Evolutionary conservation across 2,888 invertebrate species (phyloP), one percentile per base, ranked within the genome.

Genomic region (Scaptomyza tumidula): DNA sequence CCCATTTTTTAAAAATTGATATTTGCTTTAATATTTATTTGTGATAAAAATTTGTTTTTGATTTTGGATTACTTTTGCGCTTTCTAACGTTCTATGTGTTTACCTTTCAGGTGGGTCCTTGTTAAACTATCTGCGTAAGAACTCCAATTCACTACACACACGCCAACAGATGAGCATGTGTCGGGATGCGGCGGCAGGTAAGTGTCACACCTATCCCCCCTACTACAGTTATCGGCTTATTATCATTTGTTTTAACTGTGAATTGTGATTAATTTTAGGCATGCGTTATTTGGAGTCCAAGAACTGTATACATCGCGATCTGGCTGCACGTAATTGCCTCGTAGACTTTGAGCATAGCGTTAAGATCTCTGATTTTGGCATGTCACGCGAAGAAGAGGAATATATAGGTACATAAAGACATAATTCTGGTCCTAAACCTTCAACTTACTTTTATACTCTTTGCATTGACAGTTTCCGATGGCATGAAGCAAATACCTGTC

Each of bases 401-500:
- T 99, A 99, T 88, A 98, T 97, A 69, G 92, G 92, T 92, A 76
- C 7, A 44, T 61, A 19, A 9, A 13, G 3, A 1, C 14, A 5
- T n/a, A 0, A 0, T 43, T 9, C 9, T 9, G 0, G 4, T 16
- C 24, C 1, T 2, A 1, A 1, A 1, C 14, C 14, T 35, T 0
- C 0, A 33, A 53, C 9, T n/a, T 24, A 29, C 7, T 44, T 31
- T 14, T 4, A 35, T 6, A 16, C 9, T 43, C 4, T 41, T 5
- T 14, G 39, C 11, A 6, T 6, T 39, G 39, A 58, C 31, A 92
- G 98, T 98, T 44, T 98, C 98, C 3, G 98, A 98, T 82, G 98
- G 98, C 37, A 97, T 98, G 97, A 98, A 99, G 92, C 98, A 98
- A 93, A 98, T 99, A 84, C 98, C 99, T 0, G 98, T 99, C 69